Evolutionary conservation across 2,113 vertebrate genomes (phyloP), one percentile per base, ranked within the genome.

Genomic region (Colistium nudipinnis): DNA sequence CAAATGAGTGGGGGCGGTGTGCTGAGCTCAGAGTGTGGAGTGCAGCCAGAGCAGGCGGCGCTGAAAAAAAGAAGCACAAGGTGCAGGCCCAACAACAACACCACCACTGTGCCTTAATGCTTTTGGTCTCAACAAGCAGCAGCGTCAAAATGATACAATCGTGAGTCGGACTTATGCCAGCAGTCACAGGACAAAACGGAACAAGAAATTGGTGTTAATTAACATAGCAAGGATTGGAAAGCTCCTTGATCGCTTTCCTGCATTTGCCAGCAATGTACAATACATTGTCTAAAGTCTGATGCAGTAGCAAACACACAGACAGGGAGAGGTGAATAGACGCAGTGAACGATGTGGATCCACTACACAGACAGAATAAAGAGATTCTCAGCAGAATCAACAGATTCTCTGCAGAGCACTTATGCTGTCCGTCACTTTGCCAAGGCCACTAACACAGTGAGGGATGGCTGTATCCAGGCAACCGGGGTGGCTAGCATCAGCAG

Each of bases 401-500:
- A 84, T 86, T 90, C 79, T 86, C 80, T 76, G 83, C 88, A 88
- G 84, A 89, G 83, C 78, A 87, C 84, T 92, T 89, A 91, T 79
- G 71, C 72, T 74, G 89, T 89, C 91, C 80, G 75, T 90, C 92
- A 91, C 84, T 90, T 85, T 90, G 84, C 81, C 91, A 94, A 91
- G 92, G 92, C 92, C 91, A 88, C 88, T 88, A 57, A 83, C 74
- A 88, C 81, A 88, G 78, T 60, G 85, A 90, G 72, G 87, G 76
- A 83, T 69, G 74, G 74, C 90, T 86, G 93, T 94, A 90, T 88
- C 93, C 85, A 93, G 88, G 92, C 92, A 94, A 94, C 93, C 59
- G 31, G 44, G n/a, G 66, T 17, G 44, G 85, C 74, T 62, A 84
- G 82, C 77, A 81, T 72, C 88, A 72, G 62, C 77, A 74, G 82